These are phyloP conservation scores for Grantiella picta DNA, from an alignment of 2,113 vertebrate genomes.

Conservation along the genomic window DNA sequence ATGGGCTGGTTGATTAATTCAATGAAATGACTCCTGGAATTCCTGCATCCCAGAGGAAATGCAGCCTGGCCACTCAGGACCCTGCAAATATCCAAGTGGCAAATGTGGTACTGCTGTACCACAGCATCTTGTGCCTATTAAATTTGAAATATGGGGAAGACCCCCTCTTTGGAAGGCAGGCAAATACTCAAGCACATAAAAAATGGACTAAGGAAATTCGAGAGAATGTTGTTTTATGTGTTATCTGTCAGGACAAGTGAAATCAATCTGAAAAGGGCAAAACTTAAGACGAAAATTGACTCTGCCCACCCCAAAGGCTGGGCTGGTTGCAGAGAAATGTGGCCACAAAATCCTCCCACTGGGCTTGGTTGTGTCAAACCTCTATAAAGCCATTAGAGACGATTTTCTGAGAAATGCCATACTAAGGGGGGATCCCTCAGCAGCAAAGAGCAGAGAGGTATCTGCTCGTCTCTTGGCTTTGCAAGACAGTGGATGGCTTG, in stretches of 20 bases:
- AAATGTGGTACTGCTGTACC: fast-evolving
- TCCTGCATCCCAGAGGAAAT: background rate
- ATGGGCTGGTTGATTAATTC: background rate
- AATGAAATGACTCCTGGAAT: background rate
- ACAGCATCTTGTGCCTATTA: fast-evolving
- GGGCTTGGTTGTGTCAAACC: background rate
- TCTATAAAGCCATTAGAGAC: background rate
- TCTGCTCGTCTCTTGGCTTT: background rate
- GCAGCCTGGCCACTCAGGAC: background rate
- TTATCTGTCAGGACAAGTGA: background rate
- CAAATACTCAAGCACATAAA: background rate
- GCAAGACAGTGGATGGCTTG: background rate
- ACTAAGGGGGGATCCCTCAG: background rate
- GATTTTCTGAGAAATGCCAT: background rate
- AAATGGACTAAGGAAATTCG: background rate
- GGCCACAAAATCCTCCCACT: background rate
- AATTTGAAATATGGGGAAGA: background rate
- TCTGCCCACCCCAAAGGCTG: background rate
- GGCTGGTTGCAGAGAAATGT: background rate
- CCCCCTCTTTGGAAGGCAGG: background rate
- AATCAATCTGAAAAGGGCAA: background rate
- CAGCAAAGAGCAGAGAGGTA: background rate
- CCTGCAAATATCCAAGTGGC: background rate
- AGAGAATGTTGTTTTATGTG: fast-evolving
- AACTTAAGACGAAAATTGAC: background rate